phyloP scores from a whole-genome alignment of 2,888 invertebrate genomes.

The Conus canariensis region DNA sequence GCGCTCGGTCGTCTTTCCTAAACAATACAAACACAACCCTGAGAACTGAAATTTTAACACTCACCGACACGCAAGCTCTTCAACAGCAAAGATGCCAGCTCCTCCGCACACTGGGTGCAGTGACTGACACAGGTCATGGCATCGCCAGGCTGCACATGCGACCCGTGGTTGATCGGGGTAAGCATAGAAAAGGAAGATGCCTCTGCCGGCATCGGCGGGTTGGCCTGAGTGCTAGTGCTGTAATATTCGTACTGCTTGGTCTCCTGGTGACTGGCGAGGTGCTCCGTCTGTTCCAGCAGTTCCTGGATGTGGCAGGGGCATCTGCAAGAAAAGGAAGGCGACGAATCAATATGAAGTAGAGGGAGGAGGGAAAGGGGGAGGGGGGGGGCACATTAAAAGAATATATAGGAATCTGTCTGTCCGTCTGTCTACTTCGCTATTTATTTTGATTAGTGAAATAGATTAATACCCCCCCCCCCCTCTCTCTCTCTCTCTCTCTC shows the following conservation, averaged over 20 bases:
- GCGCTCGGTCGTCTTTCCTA: too few relatives aligned
- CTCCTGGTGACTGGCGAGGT: constrained; percentile 12
- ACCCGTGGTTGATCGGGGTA: background rate
- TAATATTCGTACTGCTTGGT: background rate
- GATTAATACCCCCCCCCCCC: too few relatives aligned
- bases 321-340: background rate
- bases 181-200: background rate
- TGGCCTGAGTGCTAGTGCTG: background rate
- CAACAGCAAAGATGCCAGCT: background rate
- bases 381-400: too few relatives aligned
- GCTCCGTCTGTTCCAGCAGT: constrained; percentile 9
- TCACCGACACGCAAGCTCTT: too few relatives aligned
- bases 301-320: constrained; percentile 24
- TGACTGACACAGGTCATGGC: background rate
- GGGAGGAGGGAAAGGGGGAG: too few relatives aligned
- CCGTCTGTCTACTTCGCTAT: too few relatives aligned
- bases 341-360: too few relatives aligned
- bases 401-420: too few relatives aligned
- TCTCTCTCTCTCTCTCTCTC: too few relatives aligned
- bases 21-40: too few relatives aligned
- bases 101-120: background rate
- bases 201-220: constrained; percentile 20
- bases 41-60: background rate
- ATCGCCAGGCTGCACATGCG: background rate
- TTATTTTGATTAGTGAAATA: too few relatives aligned